phyloP scores from a whole-genome alignment of 2,888 invertebrate species.

The Chalcosyrphus nemorum region DNA sequence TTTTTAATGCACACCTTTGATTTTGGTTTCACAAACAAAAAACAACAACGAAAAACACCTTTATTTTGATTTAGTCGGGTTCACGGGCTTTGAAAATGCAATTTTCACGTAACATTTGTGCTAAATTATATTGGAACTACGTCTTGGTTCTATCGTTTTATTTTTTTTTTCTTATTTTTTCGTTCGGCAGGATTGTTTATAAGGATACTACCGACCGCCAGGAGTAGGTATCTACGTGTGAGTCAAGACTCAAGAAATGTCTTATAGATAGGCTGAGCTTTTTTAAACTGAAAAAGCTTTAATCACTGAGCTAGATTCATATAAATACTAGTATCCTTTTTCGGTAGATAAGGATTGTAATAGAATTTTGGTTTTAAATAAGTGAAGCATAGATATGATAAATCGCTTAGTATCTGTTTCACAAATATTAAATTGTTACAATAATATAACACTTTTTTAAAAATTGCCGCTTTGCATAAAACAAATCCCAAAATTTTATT shows the following conservation, averaged over 20 bases:
- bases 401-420: no score
- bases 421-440: no score
- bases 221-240: slow-evolving; percentile 77
- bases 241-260: slow-evolving; percentile 66
- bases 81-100: slow-evolving; percentile 75
- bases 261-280: slow-evolving; percentile 31
- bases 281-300: slow-evolving; percentile 26
- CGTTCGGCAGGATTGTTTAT: slow-evolving; percentile 57
- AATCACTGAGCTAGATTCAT: not conserved
- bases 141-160: slow-evolving; percentile 49
- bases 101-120: slow-evolving; percentile 77
- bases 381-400: no score
- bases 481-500: no score
- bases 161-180: slow-evolving; percentile 26
- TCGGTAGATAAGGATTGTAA: not conserved
- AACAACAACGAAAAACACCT: no score
- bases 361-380: no score
- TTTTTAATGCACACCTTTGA: slow-evolving; percentile 53
- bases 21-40: slow-evolving; percentile 30
- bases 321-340: not conserved
- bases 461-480: no score
- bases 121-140: slow-evolving; percentile 67
- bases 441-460: no score
- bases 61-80: slow-evolving; percentile 75
- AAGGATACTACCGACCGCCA: slow-evolving; percentile 74